Conservation (phyloP, 1,140 invertebrate genomes). For the Ceratina calcarata region DNA sequence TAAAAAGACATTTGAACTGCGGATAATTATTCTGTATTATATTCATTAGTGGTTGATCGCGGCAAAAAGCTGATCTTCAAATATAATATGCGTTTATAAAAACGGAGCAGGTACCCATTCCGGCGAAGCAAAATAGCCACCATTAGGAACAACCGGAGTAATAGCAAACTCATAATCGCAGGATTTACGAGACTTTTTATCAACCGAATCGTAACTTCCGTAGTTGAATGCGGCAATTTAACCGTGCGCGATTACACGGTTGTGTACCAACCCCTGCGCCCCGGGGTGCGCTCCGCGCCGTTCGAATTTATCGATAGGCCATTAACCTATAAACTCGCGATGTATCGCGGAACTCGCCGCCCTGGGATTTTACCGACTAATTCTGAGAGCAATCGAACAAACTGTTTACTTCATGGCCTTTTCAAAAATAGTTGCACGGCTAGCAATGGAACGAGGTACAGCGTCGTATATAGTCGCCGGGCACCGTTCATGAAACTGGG, state of each 20-base stretch:
- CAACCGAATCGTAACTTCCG: constrained; percentile 36
- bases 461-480: constrained; percentile 11
- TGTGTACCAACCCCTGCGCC: background rate
- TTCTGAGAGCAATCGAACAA: constrained; percentile 14
- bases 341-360: constrained; percentile 1
- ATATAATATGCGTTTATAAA: too few relatives aligned
- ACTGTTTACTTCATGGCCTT: constrained; percentile 32
- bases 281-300: background rate
- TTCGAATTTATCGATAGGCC: constrained; percentile 28
- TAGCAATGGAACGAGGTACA: background rate
- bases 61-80: too few relatives aligned
- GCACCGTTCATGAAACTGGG: constrained; percentile 22
- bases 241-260: background rate
- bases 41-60: too few relatives aligned
- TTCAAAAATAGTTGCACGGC: constrained; percentile 24
- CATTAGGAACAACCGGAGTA: too few relatives aligned
- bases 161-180: background rate
- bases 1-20: background rate
- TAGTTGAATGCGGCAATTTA: constrained; percentile 6
- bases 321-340: constrained; percentile 24
- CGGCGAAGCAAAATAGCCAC: too few relatives aligned
- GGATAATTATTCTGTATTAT: too few relatives aligned
- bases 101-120: too few relatives aligned
- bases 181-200: constrained; percentile 19
- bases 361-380: constrained; percentile 11